phyloP scores from a whole-genome alignment of 2,113 vertebrate species.

The Naja naja region DNA sequence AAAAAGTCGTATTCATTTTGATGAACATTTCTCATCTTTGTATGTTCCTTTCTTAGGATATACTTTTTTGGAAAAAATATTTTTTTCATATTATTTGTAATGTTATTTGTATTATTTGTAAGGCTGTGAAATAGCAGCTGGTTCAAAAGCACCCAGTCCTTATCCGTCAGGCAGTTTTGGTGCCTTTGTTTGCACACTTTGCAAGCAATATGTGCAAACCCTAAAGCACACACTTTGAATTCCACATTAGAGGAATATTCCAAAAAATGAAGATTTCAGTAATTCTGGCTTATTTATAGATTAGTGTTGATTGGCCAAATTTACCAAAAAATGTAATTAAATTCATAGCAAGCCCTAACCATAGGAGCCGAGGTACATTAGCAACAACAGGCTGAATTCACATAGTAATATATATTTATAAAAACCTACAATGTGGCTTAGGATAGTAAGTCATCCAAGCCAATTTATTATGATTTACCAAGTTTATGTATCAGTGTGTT shows the following conservation, averaged over 20 bases:
- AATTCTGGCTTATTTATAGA: neutral
- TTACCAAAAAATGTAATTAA: neutral
- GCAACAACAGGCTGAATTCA: neutral
- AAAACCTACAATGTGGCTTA: neutral
- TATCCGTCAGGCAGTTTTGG: neutral
- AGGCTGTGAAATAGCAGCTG: neutral
- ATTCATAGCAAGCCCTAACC: neutral
- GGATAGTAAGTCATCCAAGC: neutral
- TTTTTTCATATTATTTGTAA: neutral
- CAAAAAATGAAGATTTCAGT: neutral
- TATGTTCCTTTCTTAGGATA: neutral
- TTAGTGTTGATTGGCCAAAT: neutral
- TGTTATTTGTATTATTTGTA: neutral
- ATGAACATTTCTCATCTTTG: neutral
- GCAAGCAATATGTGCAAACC: neutral
- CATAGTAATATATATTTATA: neutral
- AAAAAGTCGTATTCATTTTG: neutral
- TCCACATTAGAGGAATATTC: neutral
- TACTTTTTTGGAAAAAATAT: neutral
- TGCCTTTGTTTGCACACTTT: neutral
- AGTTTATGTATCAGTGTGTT: neutral
- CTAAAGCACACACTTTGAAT: neutral
- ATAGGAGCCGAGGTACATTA: neutral
- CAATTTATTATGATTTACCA: neutral
- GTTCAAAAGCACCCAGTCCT: neutral